Conservation (phyloP, 2,888 invertebrate species). For the Phanerotoma sp. region DNA sequence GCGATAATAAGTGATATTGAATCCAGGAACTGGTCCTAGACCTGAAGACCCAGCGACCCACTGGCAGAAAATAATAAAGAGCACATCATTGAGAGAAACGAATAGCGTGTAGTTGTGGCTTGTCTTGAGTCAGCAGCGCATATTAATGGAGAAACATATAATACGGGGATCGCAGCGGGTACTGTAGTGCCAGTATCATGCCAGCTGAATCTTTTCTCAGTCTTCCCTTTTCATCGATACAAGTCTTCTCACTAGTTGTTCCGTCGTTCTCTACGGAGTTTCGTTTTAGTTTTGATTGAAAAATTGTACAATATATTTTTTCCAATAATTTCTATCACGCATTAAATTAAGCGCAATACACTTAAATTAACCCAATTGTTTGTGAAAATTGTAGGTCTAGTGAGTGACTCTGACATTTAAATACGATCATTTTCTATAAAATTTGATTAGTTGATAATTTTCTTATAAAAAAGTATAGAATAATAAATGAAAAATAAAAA, state of each 20-base stretch:
- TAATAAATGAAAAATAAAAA: not conserved
- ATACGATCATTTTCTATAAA: no score
- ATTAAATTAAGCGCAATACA: no score
- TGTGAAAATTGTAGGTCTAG: no score
- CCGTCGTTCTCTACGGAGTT: constrained; percentile 46
- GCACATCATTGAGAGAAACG: constrained; percentile 16
- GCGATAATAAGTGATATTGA: constrained; percentile 53
- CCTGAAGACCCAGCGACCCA: constrained; percentile 52
- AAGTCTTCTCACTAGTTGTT: constrained; percentile 40
- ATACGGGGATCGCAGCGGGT: constrained; percentile 55
- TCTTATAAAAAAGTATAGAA: no score
- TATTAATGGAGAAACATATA: constrained; percentile 56
- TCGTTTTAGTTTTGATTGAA: no score
- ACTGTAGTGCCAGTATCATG: constrained; percentile 37
- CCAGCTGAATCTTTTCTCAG: constrained; percentile 32
- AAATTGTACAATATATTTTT: not conserved
- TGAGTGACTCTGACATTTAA: no score
- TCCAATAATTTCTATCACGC: no score
- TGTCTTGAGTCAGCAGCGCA: constrained; percentile 50
- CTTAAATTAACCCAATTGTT: no score
- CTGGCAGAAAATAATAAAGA: constrained; percentile 27
- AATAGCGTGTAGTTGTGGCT: constrained; percentile 23
- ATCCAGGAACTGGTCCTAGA: constrained; percentile 40
- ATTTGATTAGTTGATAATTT: no score
- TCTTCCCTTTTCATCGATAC: constrained; percentile 18